A percentile compares a stretch with the other conserved stretches of the same genome.
Conservation (phyloP, 2,113 vertebrate species). For the Macrotis lagotis region DNA sequence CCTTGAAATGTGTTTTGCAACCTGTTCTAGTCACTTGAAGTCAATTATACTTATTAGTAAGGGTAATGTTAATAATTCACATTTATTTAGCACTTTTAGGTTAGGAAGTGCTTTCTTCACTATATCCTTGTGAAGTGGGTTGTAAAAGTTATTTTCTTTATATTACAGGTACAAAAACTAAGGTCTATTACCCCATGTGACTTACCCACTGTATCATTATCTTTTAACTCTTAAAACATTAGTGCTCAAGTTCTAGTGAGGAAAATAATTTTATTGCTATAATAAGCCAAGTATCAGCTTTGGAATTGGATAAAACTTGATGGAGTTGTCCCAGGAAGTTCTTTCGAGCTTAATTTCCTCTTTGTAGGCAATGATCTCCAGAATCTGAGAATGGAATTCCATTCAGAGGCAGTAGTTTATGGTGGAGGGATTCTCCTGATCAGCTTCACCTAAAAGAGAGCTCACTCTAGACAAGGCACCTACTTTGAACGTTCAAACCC, state of each 20-base stretch:
- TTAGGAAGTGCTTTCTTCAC: background rate
- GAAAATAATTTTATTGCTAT: background rate
- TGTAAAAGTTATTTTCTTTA: background rate
- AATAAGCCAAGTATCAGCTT: background rate
- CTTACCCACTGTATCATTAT: background rate
- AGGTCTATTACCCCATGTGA: background rate
- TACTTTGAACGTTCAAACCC: background rate
- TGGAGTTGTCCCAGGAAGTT: background rate
- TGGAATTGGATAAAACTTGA: background rate
- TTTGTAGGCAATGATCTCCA: fast-evolving
- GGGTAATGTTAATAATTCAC: background rate
- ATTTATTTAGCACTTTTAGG: background rate
- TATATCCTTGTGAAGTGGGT: background rate
- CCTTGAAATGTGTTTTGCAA: background rate
- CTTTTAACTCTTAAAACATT: background rate
- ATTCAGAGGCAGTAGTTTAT: background rate
- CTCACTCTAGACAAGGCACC: background rate
- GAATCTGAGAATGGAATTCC: background rate
- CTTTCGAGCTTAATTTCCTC: background rate
- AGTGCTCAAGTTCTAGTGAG: background rate
- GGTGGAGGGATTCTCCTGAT: no score
- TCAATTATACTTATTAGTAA: background rate
- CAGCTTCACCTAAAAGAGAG: background rate
- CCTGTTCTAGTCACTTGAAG: background rate
- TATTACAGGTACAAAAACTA: background rate